Evolutionary conservation across 2,888 invertebrate genomes (phyloP).

Genomic region (Drosophila monieri): DNA sequence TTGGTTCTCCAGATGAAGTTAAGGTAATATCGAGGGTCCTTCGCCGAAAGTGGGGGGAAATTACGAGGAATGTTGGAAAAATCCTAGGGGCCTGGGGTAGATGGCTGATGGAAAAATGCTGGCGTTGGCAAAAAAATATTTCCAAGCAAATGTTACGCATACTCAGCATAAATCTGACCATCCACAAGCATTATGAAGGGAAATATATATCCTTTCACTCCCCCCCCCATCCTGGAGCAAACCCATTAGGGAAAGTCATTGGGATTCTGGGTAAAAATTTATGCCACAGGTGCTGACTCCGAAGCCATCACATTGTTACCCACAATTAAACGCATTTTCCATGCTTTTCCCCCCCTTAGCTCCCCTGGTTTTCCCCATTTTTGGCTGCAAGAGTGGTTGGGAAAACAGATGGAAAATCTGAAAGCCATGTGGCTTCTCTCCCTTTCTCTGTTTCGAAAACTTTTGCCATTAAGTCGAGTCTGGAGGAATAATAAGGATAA

Average conservation of each 20-base stretch:
- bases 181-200: constrained; percentile 47
- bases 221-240: not conserved
- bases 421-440: constrained; percentile 4
- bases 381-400: too few species aligned
- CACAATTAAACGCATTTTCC: constrained; percentile 60
- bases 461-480: constrained; percentile 12
- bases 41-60: not conserved
- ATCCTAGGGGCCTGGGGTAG: not conserved
- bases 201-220: constrained; percentile 1
- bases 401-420: constrained; percentile 12
- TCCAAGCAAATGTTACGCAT: constrained; percentile 63
- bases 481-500: constrained; percentile 2
- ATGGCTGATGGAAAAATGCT: constrained; percentile 23
- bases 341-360: constrained; percentile 9
- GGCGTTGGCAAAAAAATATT: constrained; percentile 56
- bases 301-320: constrained; percentile 42
- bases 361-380: not conserved
- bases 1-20: constrained; percentile 57
- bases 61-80: not conserved
- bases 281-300: constrained; percentile 67
- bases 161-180: constrained; percentile 72
- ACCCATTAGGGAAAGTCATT: not conserved
- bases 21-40: constrained; percentile 25
- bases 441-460: not conserved
- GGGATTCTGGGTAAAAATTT: constrained; percentile 40